These are phyloP conservation scores for Caenorhabditis sulstoni DNA, from an alignment of 2,888 invertebrate genomes.

Conservation along the genomic window DNA sequence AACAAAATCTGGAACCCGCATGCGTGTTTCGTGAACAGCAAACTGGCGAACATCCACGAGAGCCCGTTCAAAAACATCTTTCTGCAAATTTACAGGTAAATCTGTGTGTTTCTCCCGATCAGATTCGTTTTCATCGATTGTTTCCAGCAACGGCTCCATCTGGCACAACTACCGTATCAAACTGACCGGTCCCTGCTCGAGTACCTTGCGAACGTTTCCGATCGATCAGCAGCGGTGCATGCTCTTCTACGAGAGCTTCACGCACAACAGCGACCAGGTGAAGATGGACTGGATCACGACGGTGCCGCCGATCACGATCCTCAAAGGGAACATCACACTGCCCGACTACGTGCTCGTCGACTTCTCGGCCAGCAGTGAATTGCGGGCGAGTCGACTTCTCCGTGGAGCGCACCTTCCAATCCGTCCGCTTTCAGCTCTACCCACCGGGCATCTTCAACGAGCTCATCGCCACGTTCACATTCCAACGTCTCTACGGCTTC, in stretches of 20 bases:
- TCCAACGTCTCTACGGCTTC: conserved; percentile 80
- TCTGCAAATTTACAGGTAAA: conserved; percentile 76
- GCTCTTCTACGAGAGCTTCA: conserved; percentile 80
- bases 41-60: conserved; percentile 76
- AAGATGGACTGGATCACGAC: conserved; percentile 78
- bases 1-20: conserved; percentile 79
- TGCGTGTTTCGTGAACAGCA: conserved; percentile 80
- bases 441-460: conserved; percentile 81
- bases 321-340: conserved; percentile 80
- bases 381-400: conserved; percentile 65
- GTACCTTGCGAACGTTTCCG: conserved; percentile 67
- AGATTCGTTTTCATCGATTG: neutral
- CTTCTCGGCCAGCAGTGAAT: conserved; percentile 72
- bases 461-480: conserved; percentile 80
- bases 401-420: neutral
- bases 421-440: conserved; percentile 72
- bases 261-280: conserved; percentile 78
- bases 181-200: conserved; percentile 68
- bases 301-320: conserved; percentile 75
- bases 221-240: conserved; percentile 73
- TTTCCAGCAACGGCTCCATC: conserved; percentile 78
- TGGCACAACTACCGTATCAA: conserved; percentile 80
- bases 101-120: neutral
- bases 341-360: conserved; percentile 80
- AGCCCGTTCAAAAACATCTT: conserved; percentile 80